These are phyloP conservation scores for Paragorgia papillata DNA, from an alignment of 92 coral and sea anemone genomes.

Conservation along the genomic window DNA sequence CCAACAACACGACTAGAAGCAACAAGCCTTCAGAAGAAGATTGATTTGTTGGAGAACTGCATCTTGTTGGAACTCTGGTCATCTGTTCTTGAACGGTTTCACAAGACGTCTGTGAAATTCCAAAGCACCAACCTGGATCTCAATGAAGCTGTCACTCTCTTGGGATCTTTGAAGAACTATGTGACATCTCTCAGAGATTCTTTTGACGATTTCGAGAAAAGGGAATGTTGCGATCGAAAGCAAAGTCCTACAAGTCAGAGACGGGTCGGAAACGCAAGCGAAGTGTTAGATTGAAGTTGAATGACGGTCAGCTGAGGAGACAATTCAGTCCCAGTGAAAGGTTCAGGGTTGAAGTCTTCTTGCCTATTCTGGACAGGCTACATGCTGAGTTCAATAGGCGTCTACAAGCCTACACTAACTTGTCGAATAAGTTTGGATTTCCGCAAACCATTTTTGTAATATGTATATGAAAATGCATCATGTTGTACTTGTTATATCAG, in stretches of 20 bases:
- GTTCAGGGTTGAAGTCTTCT: slow-evolving; percentile 26
- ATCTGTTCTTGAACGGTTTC: slow-evolving; percentile 37
- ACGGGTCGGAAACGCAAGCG: slow-evolving; percentile 12
- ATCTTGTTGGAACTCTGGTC: slow-evolving; percentile 36
- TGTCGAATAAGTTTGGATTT: slow-evolving; percentile 34
- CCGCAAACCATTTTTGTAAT: no score
- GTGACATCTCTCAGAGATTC: slow-evolving; percentile 26
- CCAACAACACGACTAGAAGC: slow-evolving; percentile 24
- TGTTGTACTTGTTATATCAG: no score
- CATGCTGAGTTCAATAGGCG: slow-evolving; percentile 33
- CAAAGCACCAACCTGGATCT: slow-evolving; percentile 38
- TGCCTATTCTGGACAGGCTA: slow-evolving; percentile 37
- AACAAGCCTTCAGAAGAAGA: neutral
- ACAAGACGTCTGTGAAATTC: slow-evolving; percentile 27
- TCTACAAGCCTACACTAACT: slow-evolving; percentile 32
- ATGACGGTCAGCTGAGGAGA: slow-evolving; percentile 22
- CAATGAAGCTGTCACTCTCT: slow-evolving; percentile 28
- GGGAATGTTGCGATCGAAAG: slow-evolving; percentile 27
- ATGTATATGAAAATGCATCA: no score
- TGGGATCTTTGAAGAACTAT: slow-evolving; percentile 14
- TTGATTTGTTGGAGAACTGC: slow-evolving; percentile 1
- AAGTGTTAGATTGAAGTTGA: slow-evolving; percentile 14
- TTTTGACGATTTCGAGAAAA: slow-evolving; percentile 33
- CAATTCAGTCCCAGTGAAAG: slow-evolving; percentile 25
- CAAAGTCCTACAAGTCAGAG: slow-evolving; percentile 8